Percentiles rank a stretch among this genome's conserved stretches.
Conservation (phyloP, 2,797 vertebrate genomes). For the Macroramphosus scolopax region DNA sequence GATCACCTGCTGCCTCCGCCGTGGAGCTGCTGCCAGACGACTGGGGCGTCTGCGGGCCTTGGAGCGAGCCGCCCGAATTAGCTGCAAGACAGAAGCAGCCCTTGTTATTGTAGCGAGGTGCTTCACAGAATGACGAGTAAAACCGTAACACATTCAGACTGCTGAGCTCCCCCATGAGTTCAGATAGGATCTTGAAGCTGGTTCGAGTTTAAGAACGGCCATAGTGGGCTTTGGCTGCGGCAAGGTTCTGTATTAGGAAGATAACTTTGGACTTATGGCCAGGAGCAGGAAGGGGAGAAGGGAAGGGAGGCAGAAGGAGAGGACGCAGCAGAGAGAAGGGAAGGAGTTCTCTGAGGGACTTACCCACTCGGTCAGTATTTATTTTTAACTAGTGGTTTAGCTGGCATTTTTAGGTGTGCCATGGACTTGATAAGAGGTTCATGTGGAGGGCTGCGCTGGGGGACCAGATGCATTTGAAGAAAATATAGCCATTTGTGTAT, state of each 20-base stretch:
- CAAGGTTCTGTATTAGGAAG: constrained; percentile 48
- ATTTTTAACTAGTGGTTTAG: constrained; percentile 10
- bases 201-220: constrained; percentile 29
- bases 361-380: not conserved
- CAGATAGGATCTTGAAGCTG: constrained; percentile 39
- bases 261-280: constrained; percentile 56
- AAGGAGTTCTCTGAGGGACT: constrained; percentile 30
- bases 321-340: constrained; percentile 12
- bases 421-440: constrained; percentile 30
- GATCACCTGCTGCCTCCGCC: constrained; percentile 88
- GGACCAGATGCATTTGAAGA: constrained; percentile 19
- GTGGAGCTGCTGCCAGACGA: constrained; percentile 96
- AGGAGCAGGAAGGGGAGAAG: constrained; percentile 6
- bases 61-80: constrained; percentile 94
- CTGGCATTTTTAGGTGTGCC: constrained; percentile 9
- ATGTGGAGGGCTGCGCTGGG: constrained; percentile 31
- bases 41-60: constrained; percentile 97
- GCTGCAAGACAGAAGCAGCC: constrained; percentile 73
- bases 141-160: constrained; percentile 25
- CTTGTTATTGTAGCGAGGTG: constrained; percentile 8
- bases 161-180: constrained; percentile 21
- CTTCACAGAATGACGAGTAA: constrained; percentile 11
- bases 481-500: constrained; percentile 8
- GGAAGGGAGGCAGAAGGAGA: constrained; percentile 6
- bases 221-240: constrained; percentile 37